These are phyloP conservation scores for Aldrovandia affinis DNA, from an alignment of 2,797 vertebrate genomes.

Conservation along the genomic window DNA sequence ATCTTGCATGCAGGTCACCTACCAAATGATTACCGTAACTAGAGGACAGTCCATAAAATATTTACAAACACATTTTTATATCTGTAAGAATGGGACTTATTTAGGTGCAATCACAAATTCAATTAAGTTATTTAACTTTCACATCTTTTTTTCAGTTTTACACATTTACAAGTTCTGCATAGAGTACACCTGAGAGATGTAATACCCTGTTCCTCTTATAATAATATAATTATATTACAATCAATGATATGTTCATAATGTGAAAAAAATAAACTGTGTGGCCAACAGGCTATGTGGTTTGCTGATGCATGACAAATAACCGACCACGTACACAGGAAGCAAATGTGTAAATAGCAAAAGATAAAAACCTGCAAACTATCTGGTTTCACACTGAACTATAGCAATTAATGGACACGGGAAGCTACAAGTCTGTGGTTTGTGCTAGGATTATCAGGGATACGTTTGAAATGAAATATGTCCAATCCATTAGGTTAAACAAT, in stretches of 20 bases:
- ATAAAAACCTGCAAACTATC: background rate
- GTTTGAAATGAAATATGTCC: background rate
- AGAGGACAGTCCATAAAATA: no score
- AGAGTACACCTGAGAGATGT: no score
- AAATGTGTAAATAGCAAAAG: background rate
- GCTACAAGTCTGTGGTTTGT: slow-evolving; percentile 20
- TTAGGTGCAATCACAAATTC: no score
- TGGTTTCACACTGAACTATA: slow-evolving; percentile 15
- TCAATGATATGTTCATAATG: background rate
- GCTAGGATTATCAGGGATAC: background rate
- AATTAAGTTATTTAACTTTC: no score
- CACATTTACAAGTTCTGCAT: background rate
- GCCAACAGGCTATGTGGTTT: background rate
- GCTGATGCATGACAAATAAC: background rate
- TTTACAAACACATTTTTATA: no score
- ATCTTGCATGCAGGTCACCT: no score
- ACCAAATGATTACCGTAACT: no score
- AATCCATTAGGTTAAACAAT: background rate
- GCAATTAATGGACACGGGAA: slow-evolving; percentile 21
- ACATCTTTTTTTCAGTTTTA: background rate
- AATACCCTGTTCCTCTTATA: background rate
- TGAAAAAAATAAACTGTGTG: slow-evolving; percentile 1
- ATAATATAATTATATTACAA: background rate
- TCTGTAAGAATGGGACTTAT: no score
- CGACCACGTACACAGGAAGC: background rate